Evolutionary conservation across 2,888 invertebrate genomes (phyloP).

Genomic region (Deroplatys truncata): DNA sequence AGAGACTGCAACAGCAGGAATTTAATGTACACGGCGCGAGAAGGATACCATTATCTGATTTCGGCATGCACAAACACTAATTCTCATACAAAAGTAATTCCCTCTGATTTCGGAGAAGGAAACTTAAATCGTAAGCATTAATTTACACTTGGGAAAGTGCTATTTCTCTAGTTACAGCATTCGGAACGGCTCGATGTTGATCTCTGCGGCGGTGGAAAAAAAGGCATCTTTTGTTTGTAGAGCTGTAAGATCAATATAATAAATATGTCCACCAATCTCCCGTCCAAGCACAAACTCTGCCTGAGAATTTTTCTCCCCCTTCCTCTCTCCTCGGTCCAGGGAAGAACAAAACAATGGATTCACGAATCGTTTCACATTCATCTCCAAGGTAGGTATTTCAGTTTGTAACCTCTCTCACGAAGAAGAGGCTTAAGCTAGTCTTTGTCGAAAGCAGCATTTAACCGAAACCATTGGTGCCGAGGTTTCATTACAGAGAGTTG

Average conservation of each 20-base stretch:
- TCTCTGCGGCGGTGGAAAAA: neutral
- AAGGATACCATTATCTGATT: neutral
- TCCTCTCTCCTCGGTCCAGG: neutral
- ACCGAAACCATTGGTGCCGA: neutral
- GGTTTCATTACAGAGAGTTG: too few species aligned
- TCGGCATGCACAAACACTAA: neutral
- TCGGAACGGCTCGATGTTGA: neutral
- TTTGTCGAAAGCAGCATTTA: neutral
- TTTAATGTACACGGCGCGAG: neutral
- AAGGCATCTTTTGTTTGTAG: neutral
- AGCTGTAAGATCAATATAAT: neutral
- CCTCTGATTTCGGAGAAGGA: neutral
- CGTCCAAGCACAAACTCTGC: neutral
- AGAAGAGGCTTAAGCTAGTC: neutral
- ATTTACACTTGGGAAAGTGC: neutral
- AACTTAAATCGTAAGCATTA: neutral
- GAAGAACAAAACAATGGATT: neutral
- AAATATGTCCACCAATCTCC: conserved; percentile 4
- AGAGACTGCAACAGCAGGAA: neutral
- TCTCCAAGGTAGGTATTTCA: neutral
- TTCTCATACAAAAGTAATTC: neutral
- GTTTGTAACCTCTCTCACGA: neutral
- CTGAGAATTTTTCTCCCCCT: neutral
- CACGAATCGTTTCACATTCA: neutral
- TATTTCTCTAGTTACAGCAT: neutral